phyloP scores from a whole-genome alignment of 2,888 invertebrate species.

The Temnothorax ravouxi region DNA sequence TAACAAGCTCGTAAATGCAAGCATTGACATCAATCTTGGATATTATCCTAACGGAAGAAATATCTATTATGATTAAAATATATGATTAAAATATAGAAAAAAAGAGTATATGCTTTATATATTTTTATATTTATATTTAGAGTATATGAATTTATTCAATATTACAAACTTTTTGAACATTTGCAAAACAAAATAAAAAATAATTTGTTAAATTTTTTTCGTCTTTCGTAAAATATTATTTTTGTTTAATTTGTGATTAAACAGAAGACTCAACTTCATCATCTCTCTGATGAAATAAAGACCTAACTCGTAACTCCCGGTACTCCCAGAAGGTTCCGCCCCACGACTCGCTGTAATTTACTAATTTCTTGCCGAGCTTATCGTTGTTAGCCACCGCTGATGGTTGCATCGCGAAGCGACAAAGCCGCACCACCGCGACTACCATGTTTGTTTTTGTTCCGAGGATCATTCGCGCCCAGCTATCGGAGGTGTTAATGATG shows the following conservation, averaged over 20 bases:
- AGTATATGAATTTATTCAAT: not conserved
- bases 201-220: not conserved
- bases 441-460: conserved; percentile 19
- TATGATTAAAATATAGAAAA: no score
- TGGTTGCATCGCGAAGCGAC: conserved; percentile 28
- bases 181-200: not conserved
- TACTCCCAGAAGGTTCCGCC: not conserved
- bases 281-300: not conserved
- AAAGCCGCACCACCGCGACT: not conserved
- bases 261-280: not conserved
- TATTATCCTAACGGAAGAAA: not conserved
- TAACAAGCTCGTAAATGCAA: not conserved
- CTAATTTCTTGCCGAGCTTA: conserved; percentile 50
- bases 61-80: not conserved
- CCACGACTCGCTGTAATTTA: conserved; percentile 47
- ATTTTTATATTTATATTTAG: no score
- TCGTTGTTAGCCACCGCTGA: conserved; percentile 32
- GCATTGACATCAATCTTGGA: not conserved
- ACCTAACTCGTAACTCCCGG: conserved; percentile 4
- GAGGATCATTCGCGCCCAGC: conserved; percentile 4
- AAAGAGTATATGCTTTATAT: not conserved
- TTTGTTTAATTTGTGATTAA: not conserved
- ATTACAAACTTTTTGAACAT: not conserved
- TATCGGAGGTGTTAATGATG: conserved; percentile 46
- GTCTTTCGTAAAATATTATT: not conserved